Conservation (phyloP, 2,797 vertebrate genomes). For the Erethizon dorsatum region DNA sequence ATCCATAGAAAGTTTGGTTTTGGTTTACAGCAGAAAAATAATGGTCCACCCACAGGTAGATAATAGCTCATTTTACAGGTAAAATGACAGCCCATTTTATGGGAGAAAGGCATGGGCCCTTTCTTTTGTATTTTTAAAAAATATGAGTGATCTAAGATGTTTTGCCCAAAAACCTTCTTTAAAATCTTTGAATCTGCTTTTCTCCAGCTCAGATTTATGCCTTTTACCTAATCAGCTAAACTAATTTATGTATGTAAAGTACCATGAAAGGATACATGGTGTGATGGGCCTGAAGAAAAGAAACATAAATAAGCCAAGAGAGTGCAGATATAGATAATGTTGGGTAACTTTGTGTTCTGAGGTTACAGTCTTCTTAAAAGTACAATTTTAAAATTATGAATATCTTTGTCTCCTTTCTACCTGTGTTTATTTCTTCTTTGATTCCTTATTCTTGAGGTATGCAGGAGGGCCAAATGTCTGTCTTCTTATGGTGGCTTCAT, state of each 20-base stretch:
- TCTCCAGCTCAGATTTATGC: background rate
- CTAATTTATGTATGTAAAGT: background rate
- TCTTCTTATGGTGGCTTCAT: background rate
- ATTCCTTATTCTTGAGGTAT: background rate
- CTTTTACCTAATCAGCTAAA: background rate
- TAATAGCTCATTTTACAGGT: background rate
- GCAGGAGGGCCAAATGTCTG: background rate
- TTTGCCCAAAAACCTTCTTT: background rate
- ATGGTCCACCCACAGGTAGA: background rate
- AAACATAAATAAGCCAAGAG: background rate
- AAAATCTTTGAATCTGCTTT: background rate
- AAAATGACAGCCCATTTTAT: background rate
- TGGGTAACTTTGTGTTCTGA: background rate
- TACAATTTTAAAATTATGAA: background rate
- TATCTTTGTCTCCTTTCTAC: background rate
- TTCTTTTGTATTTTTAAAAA: background rate
- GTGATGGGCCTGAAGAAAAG: background rate
- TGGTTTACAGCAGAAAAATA: background rate
- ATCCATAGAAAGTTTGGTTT: background rate
- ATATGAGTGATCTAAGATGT: background rate
- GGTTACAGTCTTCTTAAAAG: background rate
- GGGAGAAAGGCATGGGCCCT: background rate
- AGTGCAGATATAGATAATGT: background rate
- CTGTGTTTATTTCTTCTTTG: background rate
- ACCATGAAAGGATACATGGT: background rate